phyloP scores from a whole-genome alignment of 2,888 invertebrate genomes.

The Phasia obesa region DNA sequence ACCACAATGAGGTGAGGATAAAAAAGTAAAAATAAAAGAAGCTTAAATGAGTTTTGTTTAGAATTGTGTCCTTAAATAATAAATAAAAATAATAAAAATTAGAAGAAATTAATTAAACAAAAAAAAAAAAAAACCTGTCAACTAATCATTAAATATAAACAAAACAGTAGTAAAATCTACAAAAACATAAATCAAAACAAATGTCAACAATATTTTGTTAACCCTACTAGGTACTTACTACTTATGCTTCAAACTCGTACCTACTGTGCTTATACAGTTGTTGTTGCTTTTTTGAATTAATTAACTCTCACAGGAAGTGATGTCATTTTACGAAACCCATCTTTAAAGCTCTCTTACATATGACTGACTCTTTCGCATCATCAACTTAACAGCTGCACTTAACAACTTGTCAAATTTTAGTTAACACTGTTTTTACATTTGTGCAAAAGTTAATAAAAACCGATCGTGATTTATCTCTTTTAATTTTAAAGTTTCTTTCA shows the following conservation, averaged over 20 bases:
- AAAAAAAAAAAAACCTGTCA: slow-evolving; percentile 30
- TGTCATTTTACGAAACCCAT: slow-evolving; percentile 51
- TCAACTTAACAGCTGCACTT: neutral
- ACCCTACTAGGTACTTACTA: neutral
- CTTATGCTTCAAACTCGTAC: too few species aligned
- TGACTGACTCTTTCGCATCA: neutral
- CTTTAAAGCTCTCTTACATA: slow-evolving; percentile 27
- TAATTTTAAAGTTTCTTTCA: too few species aligned
- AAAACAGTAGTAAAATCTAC: slow-evolving; percentile 38
- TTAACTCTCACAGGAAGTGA: slow-evolving; percentile 59
- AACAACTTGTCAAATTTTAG: slow-evolving; percentile 2
- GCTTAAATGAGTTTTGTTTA: slow-evolving; percentile 5
- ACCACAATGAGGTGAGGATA: neutral
- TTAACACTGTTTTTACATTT: neutral
- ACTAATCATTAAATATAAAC: slow-evolving; percentile 6
- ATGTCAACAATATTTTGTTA: slow-evolving; percentile 5
- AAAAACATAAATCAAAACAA: slow-evolving; percentile 10
- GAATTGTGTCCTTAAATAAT: slow-evolving; percentile 38
- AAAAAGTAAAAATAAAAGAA: slow-evolving; percentile 4
- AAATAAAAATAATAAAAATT: neutral
- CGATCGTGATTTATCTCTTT: neutral
- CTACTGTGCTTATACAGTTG: slow-evolving; percentile 2
- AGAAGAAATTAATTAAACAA: neutral
- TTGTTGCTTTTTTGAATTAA: neutral
- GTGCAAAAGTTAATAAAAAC: neutral